Evolutionary conservation across 1,140 invertebrate genomes (phyloP).

Genomic region (Macrocentrus cingulum): DNA sequence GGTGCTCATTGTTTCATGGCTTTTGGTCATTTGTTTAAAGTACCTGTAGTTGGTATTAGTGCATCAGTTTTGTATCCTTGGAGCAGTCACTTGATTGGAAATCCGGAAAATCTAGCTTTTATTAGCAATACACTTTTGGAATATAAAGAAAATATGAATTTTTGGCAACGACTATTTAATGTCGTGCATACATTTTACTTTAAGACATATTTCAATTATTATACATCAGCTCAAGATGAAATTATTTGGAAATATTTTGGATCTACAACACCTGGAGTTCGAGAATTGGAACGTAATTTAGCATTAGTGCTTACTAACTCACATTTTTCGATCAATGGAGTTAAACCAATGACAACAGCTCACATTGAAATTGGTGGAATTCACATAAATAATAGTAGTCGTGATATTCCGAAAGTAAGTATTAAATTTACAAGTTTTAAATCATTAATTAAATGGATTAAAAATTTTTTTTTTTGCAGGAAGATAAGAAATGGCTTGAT

Average conservation of each 20-base stretch:
- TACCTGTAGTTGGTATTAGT: constrained; percentile 63
- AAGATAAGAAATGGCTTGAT: constrained; percentile 57
- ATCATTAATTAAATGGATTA: too few relatives aligned
- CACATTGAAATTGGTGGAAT: constrained; percentile 65
- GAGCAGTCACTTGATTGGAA: constrained; percentile 64
- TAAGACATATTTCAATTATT: constrained; percentile 34
- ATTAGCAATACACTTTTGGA: constrained; percentile 63
- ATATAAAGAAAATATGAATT: constrained; percentile 61
- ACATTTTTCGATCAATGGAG: constrained; percentile 59
- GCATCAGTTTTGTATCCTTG: constrained; percentile 65
- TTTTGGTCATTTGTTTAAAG: constrained; percentile 60
- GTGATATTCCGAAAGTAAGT: constrained; percentile 35
- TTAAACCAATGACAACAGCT: constrained; percentile 55
- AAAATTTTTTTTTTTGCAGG: constrained; percentile 6
- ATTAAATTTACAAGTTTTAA: background rate
- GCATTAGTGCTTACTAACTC: constrained; percentile 63
- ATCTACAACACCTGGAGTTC: constrained; percentile 42
- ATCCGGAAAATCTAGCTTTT: constrained; percentile 64
- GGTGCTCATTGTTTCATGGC: constrained; percentile 56
- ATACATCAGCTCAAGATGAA: constrained; percentile 36
- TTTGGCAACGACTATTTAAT: constrained; percentile 64
- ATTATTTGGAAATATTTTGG: constrained; percentile 52
- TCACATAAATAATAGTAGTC: constrained; percentile 50
- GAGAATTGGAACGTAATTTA: constrained; percentile 54
- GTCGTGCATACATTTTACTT: constrained; percentile 26